A percentile compares a stretch with the other conserved stretches of the same genome.
phyloP scores from a whole-genome alignment of 2,113 vertebrate species.

The Ictalurus punctatus region DNA sequence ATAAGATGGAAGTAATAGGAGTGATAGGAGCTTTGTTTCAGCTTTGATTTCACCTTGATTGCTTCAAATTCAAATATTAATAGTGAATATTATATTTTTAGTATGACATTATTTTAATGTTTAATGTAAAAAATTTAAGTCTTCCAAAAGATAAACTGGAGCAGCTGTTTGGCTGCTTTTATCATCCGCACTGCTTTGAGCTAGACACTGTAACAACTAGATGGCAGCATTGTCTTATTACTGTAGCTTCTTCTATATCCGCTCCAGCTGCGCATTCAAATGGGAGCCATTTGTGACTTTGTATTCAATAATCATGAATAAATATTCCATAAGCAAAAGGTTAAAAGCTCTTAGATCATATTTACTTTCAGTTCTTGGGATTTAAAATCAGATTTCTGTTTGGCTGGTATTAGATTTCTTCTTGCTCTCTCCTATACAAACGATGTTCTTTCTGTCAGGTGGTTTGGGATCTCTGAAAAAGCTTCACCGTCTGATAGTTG shows the following conservation, averaged over 20 bases:
- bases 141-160: background rate
- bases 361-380: constrained; percentile 38
- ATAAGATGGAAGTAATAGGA: background rate
- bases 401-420: constrained; percentile 35
- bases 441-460: constrained; percentile 67
- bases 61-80: background rate
- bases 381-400: constrained; percentile 37
- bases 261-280: constrained; percentile 19
- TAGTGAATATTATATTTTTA: background rate
- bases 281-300: constrained; percentile 40
- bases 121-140: background rate
- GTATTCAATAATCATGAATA: constrained; percentile 57
- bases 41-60: background rate
- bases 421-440: background rate
- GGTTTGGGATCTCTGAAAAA: constrained; percentile 81
- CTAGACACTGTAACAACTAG: constrained; percentile 48
- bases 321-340: constrained; percentile 53
- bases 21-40: background rate
- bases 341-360: constrained; percentile 43
- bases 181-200: background rate
- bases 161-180: background rate
- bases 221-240: constrained; percentile 58
- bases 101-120: background rate
- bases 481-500: constrained; percentile 82
- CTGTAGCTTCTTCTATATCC: constrained; percentile 24